Percentiles rank a stretch among this genome's conserved stretches.
Evolutionary conservation across 1,140 invertebrate species (phyloP).

Genomic region (Heliconius eleuchia): DNA sequence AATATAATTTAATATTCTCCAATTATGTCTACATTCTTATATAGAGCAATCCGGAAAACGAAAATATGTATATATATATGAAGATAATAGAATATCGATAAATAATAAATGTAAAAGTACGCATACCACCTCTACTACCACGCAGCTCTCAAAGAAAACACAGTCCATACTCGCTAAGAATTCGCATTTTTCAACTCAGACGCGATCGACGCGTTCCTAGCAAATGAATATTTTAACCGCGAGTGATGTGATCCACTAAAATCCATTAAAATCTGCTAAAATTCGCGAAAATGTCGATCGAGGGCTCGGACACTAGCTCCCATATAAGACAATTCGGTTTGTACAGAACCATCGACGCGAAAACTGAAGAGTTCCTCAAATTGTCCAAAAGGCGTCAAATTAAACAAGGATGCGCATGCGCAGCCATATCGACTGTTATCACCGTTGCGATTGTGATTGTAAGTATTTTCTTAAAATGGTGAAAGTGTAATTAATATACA

Average conservation of each 20-base stretch:
- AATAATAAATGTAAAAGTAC: conserved; percentile 40
- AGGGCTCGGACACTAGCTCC: conserved; percentile 54
- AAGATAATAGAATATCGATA: conserved; percentile 34
- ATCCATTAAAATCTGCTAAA: background rate
- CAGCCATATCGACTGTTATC: conserved; percentile 65
- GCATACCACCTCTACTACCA: conserved; percentile 44
- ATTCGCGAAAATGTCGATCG: conserved; percentile 57
- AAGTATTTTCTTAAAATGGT: conserved; percentile 42
- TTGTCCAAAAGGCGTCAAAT: conserved; percentile 67
- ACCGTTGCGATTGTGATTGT: conserved; percentile 73
- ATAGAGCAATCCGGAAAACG: too few species aligned
- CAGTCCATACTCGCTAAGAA: conserved; percentile 50
- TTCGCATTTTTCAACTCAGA: conserved; percentile 59
- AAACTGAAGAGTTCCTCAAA: conserved; percentile 71
- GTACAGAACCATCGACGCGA: conserved; percentile 70
- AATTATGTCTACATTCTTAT: too few species aligned
- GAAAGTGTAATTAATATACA: conserved; percentile 15
- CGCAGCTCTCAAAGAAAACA: conserved; percentile 67
- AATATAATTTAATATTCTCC: background rate
- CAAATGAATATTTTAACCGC: conserved; percentile 37
- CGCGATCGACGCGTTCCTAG: conserved; percentile 46
- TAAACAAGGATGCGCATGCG: conserved; percentile 70
- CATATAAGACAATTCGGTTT: conserved; percentile 65
- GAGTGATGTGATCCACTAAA: conserved; percentile 60
- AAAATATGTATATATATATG: too few species aligned